Conservation (phyloP, 2,888 invertebrate genomes). For the Drymonia ruficornis region DNA sequence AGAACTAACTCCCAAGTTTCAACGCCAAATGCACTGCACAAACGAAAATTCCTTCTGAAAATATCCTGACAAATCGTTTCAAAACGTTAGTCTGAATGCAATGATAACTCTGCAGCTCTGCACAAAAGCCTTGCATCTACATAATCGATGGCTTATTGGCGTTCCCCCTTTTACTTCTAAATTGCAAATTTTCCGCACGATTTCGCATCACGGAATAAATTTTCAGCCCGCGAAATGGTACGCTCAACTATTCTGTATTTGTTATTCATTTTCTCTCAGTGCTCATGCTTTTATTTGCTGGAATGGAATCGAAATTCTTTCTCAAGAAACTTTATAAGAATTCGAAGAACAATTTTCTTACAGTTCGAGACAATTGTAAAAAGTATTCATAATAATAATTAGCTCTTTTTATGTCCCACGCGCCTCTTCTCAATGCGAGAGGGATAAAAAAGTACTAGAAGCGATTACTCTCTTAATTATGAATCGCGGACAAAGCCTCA, state of each 20-base stretch:
- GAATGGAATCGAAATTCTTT: slow-evolving; percentile 8
- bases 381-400: too few relatives aligned
- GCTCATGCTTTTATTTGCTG: slow-evolving; percentile 39
- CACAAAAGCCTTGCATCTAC: slow-evolving; percentile 81
- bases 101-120: slow-evolving; percentile 76
- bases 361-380: too few relatives aligned
- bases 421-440: too few relatives aligned
- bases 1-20: slow-evolving; percentile 45
- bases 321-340: not conserved
- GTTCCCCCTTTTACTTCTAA: slow-evolving; percentile 82
- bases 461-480: too few relatives aligned
- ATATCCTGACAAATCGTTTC: slow-evolving; percentile 75
- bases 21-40: slow-evolving; percentile 42
- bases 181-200: slow-evolving; percentile 85
- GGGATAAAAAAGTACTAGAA: too few relatives aligned
- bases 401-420: too few relatives aligned
- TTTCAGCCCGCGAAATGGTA: slow-evolving; percentile 71
- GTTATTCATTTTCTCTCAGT: slow-evolving; percentile 52
- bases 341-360: too few relatives aligned
- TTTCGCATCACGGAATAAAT: slow-evolving; percentile 78
- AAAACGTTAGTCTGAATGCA: slow-evolving; percentile 67
- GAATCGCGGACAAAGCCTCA: too few relatives aligned
- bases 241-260: slow-evolving; percentile 66
- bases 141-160: slow-evolving; percentile 84
- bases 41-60: slow-evolving; percentile 57